phyloP scores from a whole-genome alignment of 2,888 invertebrate genomes.

The Hemistola chrysoprasaria region DNA sequence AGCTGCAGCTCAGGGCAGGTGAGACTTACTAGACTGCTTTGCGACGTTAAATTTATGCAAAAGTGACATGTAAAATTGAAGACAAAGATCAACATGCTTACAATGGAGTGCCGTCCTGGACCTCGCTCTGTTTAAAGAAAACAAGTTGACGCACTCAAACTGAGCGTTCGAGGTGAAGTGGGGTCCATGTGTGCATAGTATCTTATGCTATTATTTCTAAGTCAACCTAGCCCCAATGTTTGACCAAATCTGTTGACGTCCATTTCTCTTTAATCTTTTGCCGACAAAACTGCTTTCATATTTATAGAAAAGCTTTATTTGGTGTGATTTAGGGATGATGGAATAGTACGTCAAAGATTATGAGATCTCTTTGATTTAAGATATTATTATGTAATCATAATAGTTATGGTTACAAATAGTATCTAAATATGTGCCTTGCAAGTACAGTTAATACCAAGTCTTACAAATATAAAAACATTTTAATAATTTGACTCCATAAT shows the following conservation, averaged over 20 bases:
- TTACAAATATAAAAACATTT: too few species aligned
- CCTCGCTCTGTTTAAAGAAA: slow-evolving; percentile 71
- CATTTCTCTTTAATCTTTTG: slow-evolving; percentile 69
- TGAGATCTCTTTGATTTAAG: too few species aligned
- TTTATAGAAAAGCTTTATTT: slow-evolving; percentile 45
- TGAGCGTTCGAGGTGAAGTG: slow-evolving; percentile 67
- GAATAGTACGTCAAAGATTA: too few species aligned
- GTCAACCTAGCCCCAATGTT: slow-evolving; percentile 69
- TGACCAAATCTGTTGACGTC: slow-evolving; percentile 74
- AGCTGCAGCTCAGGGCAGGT: slow-evolving; percentile 2
- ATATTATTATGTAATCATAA: too few species aligned
- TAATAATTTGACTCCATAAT: too few species aligned
- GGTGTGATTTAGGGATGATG: too few species aligned
- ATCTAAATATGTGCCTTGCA: too few species aligned
- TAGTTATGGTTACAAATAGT: too few species aligned
- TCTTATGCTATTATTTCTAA: slow-evolving; percentile 80
- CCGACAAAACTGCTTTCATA: slow-evolving; percentile 57
- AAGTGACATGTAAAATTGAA: slow-evolving; percentile 37
- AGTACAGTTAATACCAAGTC: too few species aligned
- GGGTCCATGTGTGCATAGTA: slow-evolving; percentile 68
- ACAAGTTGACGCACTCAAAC: slow-evolving; percentile 71
- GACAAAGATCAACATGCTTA: slow-evolving; percentile 35
- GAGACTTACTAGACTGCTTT: slow-evolving; percentile 14
- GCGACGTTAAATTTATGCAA: slow-evolving; percentile 28
- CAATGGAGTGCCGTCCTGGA: slow-evolving; percentile 38